These are phyloP conservation scores for Holothuria glaberrima DNA, from an alignment of 35 echinoderm and acorn worm species.

Conservation along the genomic window DNA sequence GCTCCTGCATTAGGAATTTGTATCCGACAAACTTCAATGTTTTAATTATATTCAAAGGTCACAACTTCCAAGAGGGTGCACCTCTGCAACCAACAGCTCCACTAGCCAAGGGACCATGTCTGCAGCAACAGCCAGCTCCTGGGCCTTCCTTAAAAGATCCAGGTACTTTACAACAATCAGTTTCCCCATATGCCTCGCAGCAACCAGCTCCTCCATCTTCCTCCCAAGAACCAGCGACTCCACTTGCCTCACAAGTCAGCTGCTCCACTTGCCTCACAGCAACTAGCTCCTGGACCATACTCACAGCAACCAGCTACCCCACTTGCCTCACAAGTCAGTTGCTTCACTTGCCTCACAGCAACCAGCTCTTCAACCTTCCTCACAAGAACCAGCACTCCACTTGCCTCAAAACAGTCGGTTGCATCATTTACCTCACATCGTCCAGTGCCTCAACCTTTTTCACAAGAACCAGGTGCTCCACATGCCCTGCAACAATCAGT, in stretches of 20 bases:
- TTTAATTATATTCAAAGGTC: constrained; percentile 3
- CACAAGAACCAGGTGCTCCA: neutral
- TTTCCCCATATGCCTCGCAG: neutral
- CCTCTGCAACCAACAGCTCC: neutral
- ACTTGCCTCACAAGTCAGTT: neutral
- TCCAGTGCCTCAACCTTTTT: neutral
- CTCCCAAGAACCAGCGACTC: neutral
- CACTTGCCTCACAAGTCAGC: neutral
- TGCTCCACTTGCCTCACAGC: neutral
- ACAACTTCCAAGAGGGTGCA: constrained; percentile 3
- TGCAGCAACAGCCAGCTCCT: neutral
- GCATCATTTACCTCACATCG: neutral
- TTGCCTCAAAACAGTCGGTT: no score
- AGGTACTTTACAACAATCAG: neutral
- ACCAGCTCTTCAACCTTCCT: neutral
- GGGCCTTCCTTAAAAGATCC: neutral
- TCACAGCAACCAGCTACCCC: neutral
- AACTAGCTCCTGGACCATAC: neutral
- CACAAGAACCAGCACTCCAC: no score
- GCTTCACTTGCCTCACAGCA: constrained; percentile 12
- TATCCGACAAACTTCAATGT: neutral
- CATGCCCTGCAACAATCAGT: neutral
- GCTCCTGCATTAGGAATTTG: no score
- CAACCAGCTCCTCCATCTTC: neutral
- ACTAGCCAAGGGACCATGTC: neutral